These are phyloP conservation scores for Hirudinaria manillensis DNA, from an alignment of 2,888 invertebrate genomes.

Conservation along the genomic window DNA sequence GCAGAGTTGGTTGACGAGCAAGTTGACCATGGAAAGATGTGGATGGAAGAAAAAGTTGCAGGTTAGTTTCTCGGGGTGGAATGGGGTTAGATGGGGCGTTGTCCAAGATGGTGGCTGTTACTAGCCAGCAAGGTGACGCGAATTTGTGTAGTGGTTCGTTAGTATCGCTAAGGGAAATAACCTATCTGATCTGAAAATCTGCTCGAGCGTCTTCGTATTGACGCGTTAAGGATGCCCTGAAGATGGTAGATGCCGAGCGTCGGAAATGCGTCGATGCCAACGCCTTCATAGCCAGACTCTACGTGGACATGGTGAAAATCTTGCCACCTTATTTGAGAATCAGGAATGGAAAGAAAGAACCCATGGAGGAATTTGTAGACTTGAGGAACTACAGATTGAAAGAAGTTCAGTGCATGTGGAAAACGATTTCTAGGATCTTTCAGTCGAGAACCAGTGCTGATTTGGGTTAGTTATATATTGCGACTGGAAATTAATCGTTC, in stretches of 20 bases:
- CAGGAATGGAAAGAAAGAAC: neutral
- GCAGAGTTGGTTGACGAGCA: conserved; percentile 25
- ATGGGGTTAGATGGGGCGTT: no score
- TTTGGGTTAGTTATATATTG: neutral
- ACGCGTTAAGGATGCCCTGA: conserved; percentile 16
- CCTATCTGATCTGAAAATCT: no score
- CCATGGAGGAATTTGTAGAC: conserved; percentile 19
- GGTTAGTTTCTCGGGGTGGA: neutral
- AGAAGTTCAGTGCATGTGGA: conserved; percentile 19
- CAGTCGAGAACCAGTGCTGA: neutral
- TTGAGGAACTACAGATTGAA: conserved; percentile 11
- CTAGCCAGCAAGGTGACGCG: no score
- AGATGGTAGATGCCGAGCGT: conserved; percentile 21
- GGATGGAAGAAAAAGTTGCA: conserved; percentile 28
- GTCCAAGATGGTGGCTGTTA: no score
- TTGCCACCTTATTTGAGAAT: neutral
- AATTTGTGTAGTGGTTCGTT: no score
- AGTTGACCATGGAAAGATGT: conserved; percentile 28
- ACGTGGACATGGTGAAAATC: conserved; percentile 23
- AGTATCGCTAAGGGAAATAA: no score
- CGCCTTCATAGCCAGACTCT: conserved; percentile 18
- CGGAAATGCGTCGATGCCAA: neutral
- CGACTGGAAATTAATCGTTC: no score
- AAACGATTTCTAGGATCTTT: neutral
- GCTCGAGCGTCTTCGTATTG: no score